Percentiles rank a stretch among this genome's conserved stretches.
These are phyloP conservation scores for Nemotelus nigrinus DNA, from an alignment of 2,888 invertebrate genomes.

Conservation along the genomic window DNA sequence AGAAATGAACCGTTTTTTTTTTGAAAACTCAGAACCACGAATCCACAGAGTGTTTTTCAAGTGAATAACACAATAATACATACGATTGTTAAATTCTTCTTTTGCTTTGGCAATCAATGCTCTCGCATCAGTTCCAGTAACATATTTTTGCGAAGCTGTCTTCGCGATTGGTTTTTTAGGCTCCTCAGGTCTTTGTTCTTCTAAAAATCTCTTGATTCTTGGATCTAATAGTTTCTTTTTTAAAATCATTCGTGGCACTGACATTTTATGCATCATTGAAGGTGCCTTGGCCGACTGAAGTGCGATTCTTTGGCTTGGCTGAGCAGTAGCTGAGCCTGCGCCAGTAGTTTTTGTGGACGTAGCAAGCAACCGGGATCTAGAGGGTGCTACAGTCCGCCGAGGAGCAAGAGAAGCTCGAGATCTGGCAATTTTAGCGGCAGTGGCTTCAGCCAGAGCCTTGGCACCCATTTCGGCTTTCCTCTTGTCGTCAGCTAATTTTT, in stretches of 20 bases:
- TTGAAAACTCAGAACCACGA: too few species aligned
- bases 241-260: not conserved
- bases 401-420: not conserved
- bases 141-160: slow-evolving; percentile 14
- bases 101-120: slow-evolving; percentile 1
- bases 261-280: not conserved
- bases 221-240: not conserved
- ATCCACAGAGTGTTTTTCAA: too few species aligned
- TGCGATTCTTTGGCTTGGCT: not conserved
- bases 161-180: not conserved
- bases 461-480: not conserved
- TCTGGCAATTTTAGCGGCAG: not conserved
- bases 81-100: not conserved
- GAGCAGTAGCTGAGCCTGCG: not conserved
- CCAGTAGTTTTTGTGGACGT: not conserved
- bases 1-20: too few species aligned
- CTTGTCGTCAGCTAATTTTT: not conserved
- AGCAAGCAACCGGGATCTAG: not conserved
- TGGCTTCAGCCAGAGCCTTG: not conserved
- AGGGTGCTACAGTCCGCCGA: not conserved
- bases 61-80: not conserved
- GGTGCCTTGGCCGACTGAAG: not conserved
- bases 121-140: not conserved
- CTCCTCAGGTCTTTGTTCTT: not conserved
- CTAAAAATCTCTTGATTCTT: not conserved